Evolutionary conservation across 2,888 invertebrate genomes (phyloP).

Genomic region (Pollenia amentaria): DNA sequence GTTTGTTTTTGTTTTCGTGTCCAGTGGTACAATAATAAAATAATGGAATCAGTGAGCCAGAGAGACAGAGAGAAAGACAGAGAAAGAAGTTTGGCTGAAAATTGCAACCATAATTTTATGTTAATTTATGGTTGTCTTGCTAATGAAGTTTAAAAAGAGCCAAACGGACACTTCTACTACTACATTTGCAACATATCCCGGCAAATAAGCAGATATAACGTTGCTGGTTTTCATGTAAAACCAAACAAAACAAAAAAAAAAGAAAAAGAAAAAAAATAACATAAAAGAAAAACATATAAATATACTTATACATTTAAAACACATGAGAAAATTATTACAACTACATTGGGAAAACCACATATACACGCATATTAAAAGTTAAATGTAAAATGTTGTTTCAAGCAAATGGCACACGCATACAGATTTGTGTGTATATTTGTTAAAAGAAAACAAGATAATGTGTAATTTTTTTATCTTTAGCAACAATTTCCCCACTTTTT

Average conservation of each 20-base stretch:
- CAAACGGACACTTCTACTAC: background rate
- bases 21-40: background rate
- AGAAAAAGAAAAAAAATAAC: no score
- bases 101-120: slow-evolving; percentile 67
- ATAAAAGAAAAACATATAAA: background rate
- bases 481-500: no score
- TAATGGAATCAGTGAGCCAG: background rate
- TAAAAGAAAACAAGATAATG: no score
- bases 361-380: background rate
- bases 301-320: background rate
- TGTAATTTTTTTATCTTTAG: no score
- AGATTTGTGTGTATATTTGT: no score
- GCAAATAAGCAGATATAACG: slow-evolving; percentile 8
- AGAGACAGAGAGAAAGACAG: slow-evolving; percentile 15
- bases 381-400: background rate
- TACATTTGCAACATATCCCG: no score
- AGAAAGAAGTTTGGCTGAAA: slow-evolving; percentile 21
- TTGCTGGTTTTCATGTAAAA: slow-evolving; percentile 10
- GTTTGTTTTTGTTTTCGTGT: background rate
- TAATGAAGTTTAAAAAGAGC: slow-evolving; percentile 70
- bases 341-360: background rate
- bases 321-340: background rate
- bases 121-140: slow-evolving; percentile 66
- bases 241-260: slow-evolving; percentile 4
- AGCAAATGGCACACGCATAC: background rate